Conservation (phyloP, 2,113 vertebrate species). For the Percopsis transmontana region DNA sequence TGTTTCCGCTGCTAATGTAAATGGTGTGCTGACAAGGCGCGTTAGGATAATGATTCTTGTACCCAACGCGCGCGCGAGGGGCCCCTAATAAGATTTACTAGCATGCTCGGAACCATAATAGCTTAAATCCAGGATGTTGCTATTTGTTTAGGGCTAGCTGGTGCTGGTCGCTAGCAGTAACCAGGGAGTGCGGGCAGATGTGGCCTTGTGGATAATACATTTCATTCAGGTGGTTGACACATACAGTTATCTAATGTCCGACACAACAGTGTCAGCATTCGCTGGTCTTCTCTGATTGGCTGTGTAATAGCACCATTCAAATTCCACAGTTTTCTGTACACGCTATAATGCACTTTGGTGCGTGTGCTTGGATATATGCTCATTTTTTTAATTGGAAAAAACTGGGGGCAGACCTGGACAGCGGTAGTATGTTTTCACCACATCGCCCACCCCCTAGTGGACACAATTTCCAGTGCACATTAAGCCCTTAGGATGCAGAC, state of each 20-base stretch:
- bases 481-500: no score
- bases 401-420: no score
- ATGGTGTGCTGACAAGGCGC: constrained; percentile 51
- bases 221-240: background rate
- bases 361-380: background rate
- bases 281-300: background rate
- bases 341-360: constrained; percentile 18
- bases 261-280: background rate
- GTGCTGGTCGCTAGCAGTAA: constrained; percentile 10
- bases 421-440: no score
- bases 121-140: constrained; percentile 39
- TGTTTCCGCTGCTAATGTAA: constrained; percentile 61
- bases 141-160: constrained; percentile 32
- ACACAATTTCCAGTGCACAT: no score
- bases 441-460: no score
- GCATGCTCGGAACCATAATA: constrained; percentile 36
- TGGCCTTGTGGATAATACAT: background rate
- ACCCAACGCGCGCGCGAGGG: constrained; percentile 53
- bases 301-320: background rate
- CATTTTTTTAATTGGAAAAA: background rate
- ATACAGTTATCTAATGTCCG: background rate
- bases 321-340: constrained; percentile 9
- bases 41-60: constrained; percentile 66
- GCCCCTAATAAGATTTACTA: constrained; percentile 39
- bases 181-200: background rate